phyloP scores from a whole-genome alignment of 2,888 invertebrate species.

The Tetragonula carbonaria region DNA sequence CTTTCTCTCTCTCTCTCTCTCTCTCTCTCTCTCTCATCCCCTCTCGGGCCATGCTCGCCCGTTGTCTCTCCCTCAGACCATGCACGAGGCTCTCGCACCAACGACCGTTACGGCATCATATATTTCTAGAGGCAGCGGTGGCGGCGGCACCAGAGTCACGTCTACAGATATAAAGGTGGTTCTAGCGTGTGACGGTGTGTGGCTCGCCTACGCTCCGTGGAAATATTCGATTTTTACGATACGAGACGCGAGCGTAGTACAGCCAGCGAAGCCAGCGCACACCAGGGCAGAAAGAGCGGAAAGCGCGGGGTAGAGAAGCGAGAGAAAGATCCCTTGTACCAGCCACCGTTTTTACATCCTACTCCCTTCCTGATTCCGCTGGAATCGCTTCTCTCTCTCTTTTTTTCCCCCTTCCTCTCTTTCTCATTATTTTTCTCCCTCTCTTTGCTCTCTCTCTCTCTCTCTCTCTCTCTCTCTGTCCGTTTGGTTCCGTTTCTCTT shows the following conservation, averaged over 20 bases:
- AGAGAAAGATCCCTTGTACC: constrained; percentile 47
- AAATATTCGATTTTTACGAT: constrained; percentile 82
- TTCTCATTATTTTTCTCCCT: no score
- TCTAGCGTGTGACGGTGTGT: constrained; percentile 66
- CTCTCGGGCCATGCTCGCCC: constrained; percentile 25
- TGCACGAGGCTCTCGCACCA: constrained; percentile 67
- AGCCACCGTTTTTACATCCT: constrained; percentile 65
- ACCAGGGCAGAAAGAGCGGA: not conserved
- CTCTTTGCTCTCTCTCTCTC: accelerated
- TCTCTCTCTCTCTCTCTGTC: not conserved
- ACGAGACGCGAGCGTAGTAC: constrained; percentile 64
- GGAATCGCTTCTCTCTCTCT: constrained; percentile 23
- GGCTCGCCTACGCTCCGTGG: constrained; percentile 74
- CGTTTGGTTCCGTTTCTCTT: not conserved
- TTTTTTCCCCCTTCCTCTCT: not conserved
- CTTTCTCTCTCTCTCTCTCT: constrained; percentile 16
- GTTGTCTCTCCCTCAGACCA: constrained; percentile 59
- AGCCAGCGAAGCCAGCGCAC: not conserved
- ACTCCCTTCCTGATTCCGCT: constrained; percentile 59
- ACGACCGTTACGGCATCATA: constrained; percentile 77
- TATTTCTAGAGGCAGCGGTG: constrained; percentile 74
- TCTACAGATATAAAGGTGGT: constrained; percentile 77
- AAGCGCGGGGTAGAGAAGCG: not conserved
- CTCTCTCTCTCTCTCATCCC: constrained; percentile 13
- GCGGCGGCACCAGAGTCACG: constrained; percentile 70